phyloP scores from a whole-genome alignment of 2,113 vertebrate genomes.

The Myiopsitta monachus region DNA sequence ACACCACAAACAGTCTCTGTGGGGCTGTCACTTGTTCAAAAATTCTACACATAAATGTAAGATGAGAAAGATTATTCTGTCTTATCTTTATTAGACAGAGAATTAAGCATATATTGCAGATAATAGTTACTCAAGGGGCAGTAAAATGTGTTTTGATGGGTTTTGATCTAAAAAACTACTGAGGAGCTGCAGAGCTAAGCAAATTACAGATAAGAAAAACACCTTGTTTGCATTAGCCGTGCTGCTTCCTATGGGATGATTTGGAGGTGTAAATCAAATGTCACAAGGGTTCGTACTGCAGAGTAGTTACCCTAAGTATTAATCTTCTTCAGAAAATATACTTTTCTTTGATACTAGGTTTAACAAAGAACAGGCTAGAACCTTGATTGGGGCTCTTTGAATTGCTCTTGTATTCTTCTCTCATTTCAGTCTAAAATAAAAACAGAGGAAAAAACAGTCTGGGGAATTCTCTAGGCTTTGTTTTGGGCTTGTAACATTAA shows the following conservation, averaged over 20 bases:
- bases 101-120: constrained; percentile 15
- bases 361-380: neutral
- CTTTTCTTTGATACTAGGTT: neutral
- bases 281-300: neutral
- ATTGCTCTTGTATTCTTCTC: neutral
- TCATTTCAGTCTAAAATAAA: neutral
- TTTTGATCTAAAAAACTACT: constrained; percentile 1
- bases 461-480: neutral
- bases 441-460: neutral
- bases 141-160: neutral
- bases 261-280: neutral
- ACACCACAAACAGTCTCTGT: neutral
- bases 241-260: neutral
- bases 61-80: neutral
- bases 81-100: neutral
- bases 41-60: neutral
- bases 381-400: neutral
- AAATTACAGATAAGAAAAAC: neutral
- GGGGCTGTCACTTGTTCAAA: neutral
- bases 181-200: neutral
- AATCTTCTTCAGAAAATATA: neutral
- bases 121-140: neutral
- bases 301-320: neutral
- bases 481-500: neutral
- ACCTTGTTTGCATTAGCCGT: neutral